phyloP scores from a whole-genome alignment of 1,140 invertebrate species.

The Oedothorax gibbosus region DNA sequence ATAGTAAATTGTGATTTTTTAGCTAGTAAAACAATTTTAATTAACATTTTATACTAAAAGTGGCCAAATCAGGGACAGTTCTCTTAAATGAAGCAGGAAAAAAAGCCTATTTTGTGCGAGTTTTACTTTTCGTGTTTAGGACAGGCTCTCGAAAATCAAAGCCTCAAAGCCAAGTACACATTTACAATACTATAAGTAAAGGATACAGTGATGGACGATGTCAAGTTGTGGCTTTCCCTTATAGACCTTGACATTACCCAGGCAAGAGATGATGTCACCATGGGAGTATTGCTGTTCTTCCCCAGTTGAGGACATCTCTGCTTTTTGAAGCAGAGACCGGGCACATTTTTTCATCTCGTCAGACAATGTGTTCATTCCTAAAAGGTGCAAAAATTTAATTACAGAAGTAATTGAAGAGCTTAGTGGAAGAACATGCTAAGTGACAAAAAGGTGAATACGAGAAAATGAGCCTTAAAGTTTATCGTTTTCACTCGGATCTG shows the following conservation, averaged over 20 bases:
- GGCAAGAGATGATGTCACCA: slow-evolving; percentile 18
- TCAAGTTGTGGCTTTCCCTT: slow-evolving; percentile 38
- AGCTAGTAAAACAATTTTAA: too few species aligned
- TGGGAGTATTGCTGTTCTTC: slow-evolving; percentile 3
- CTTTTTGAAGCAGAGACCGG: slow-evolving; percentile 13
- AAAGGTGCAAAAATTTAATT: not conserved
- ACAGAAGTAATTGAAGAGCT: not conserved
- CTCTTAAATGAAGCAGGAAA: too few species aligned
- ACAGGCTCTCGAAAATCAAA: too few species aligned
- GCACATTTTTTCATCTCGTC: slow-evolving; percentile 1
- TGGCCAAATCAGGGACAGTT: too few species aligned
- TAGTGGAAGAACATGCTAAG: not conserved
- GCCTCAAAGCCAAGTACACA: too few species aligned
- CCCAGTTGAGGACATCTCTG: not conserved
- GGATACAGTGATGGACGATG: slow-evolving; percentile 33
- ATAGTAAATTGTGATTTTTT: too few species aligned
- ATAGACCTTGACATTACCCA: slow-evolving; percentile 22
- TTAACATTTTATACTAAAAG: too few species aligned
- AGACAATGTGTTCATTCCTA: slow-evolving; percentile 1
- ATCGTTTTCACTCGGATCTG: not conserved
- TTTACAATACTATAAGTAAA: not conserved
- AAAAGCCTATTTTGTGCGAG: too few species aligned
- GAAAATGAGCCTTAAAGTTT: not conserved
- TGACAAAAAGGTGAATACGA: not conserved
- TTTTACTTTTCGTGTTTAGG: too few species aligned